Evolutionary conservation across 2,888 invertebrate genomes (phyloP).

Genomic region (Cataglyphis altisquamis): DNA sequence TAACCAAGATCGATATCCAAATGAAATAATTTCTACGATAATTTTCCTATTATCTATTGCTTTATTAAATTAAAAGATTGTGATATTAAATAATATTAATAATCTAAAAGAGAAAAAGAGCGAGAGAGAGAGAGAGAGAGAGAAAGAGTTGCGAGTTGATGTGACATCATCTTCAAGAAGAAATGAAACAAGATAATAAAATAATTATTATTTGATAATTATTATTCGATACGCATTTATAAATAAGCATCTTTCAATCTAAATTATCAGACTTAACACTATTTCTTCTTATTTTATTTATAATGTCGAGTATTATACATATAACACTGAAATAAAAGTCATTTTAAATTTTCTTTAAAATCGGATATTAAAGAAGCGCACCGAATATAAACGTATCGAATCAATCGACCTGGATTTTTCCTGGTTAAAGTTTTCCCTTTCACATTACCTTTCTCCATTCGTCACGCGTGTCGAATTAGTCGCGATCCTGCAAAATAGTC

Average conservation of each 20-base stretch:
- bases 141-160: background rate
- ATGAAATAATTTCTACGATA: background rate
- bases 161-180: background rate
- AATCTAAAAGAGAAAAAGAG: background rate
- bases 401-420: conserved; percentile 18
- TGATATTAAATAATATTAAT: background rate
- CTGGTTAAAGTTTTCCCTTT: background rate
- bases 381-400: background rate
- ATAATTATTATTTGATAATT: background rate
- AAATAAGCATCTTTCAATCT: background rate
- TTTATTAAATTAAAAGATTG: background rate
- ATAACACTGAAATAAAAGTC: background rate
- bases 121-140: too few species aligned
- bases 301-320: background rate
- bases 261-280: background rate
- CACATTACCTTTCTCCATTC: background rate
- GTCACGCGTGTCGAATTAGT: background rate
- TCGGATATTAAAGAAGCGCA: conserved; percentile 5
- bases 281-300: background rate
- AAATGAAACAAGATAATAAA: background rate
- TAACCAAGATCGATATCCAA: conserved; percentile 12
- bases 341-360: background rate
- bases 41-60: background rate
- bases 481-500: conserved; percentile 8
- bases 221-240: background rate